Conservation (phyloP, 2,113 vertebrate genomes). For the Fukomys damarensis region DNA sequence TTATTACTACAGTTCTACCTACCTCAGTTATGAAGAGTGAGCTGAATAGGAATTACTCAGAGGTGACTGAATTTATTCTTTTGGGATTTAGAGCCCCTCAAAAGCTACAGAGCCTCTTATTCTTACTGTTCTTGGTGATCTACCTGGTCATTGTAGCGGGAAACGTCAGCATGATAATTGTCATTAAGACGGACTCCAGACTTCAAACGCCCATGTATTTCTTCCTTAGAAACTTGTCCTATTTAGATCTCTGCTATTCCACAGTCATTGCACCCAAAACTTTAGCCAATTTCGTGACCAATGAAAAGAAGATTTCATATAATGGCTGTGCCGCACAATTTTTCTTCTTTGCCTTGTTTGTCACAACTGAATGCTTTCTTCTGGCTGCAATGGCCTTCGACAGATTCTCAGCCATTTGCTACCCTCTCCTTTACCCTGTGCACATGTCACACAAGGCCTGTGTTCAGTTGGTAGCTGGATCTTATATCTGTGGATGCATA, state of each 20-base stretch:
- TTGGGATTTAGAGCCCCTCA: slow-evolving; percentile 61
- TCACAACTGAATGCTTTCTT: slow-evolving; percentile 80
- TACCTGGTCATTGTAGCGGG: slow-evolving; percentile 71
- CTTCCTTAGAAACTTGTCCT: slow-evolving; percentile 81
- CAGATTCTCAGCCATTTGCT: slow-evolving; percentile 80
- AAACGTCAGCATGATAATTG: slow-evolving; percentile 77
- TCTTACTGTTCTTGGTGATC: slow-evolving; percentile 70
- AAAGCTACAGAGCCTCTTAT: slow-evolving; percentile 68
- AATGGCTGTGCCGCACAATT: slow-evolving; percentile 75
- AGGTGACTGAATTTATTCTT: slow-evolving; percentile 74
- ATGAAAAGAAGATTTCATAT: slow-evolving; percentile 80
- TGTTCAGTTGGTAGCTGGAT: slow-evolving; percentile 70
- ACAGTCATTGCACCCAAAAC: slow-evolving; percentile 81
- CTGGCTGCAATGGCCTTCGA: slow-evolving; percentile 83
- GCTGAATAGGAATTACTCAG: slow-evolving; percentile 61
- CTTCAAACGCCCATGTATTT: slow-evolving; percentile 84
- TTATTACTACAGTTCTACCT: neutral
- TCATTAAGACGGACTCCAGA: slow-evolving; percentile 71
- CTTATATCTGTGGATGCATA: slow-evolving; percentile 81
- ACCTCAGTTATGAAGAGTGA: slow-evolving; percentile 42
- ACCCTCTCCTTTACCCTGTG: slow-evolving; percentile 74
- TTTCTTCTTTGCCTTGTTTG: slow-evolving; percentile 85
- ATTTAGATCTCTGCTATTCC: slow-evolving; percentile 83
- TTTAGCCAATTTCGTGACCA: slow-evolving; percentile 68
- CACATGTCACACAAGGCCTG: slow-evolving; percentile 78